phyloP scores from a whole-genome alignment of 2,888 invertebrate species.

The Erebia ligea region DNA sequence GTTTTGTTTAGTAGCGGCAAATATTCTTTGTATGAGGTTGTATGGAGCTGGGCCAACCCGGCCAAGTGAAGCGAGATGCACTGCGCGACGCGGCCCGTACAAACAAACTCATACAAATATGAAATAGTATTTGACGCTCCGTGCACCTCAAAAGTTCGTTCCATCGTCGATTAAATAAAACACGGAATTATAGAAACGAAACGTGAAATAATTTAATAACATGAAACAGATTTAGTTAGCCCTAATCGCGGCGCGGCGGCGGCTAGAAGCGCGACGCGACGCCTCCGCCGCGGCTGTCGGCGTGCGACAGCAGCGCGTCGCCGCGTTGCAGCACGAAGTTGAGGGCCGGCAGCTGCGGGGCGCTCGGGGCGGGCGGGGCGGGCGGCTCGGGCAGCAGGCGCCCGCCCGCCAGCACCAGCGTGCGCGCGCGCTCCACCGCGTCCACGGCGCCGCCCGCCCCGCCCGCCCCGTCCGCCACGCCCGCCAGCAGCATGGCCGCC shows the following conservation, averaged over 20 bases:
- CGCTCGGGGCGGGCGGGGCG: conserved; percentile 46
- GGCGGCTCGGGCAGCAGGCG: conserved; percentile 23
- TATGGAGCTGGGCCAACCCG: no score
- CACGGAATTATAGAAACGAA: neutral
- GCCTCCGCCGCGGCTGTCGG: conserved; percentile 89
- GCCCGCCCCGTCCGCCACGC: conserved; percentile 52
- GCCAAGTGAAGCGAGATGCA: no score
- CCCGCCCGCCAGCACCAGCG: conserved; percentile 44
- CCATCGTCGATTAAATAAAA: neutral
- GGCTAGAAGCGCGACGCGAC: conserved; percentile 85
- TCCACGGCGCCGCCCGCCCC: conserved; percentile 43
- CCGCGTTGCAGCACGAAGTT: conserved; percentile 86
- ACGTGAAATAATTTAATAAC: conserved; percentile 31
- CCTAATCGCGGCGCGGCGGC: no score
- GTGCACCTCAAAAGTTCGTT: neutral
- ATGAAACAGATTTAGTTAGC: neutral
- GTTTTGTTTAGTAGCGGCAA: no score
- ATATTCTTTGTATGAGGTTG: no score
- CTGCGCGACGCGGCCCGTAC: no score
- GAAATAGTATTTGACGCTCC: no score
- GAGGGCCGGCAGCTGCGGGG: conserved; percentile 76
- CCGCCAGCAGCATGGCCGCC: conserved; percentile 48
- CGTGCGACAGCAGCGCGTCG: conserved; percentile 86
- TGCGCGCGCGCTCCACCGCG: conserved; percentile 53
- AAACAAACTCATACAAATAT: no score